Evolutionary conservation across 2,113 vertebrate genomes (phyloP).

Genomic region (Amblyornis subalaris): DNA sequence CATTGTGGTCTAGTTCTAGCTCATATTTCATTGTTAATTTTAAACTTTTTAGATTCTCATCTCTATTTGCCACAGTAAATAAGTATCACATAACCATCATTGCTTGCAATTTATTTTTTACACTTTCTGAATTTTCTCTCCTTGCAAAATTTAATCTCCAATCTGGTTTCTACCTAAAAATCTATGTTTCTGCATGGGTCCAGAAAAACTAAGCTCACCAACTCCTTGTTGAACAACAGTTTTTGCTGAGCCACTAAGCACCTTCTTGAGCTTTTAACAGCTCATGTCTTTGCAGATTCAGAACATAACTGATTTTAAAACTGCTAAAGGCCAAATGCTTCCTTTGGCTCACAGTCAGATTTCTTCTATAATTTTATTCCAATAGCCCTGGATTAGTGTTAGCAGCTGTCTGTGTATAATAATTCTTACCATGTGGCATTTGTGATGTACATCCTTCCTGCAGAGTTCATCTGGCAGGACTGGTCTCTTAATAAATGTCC

Average conservation of each 20-base stretch:
- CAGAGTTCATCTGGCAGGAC: neutral
- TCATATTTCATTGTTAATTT: neutral
- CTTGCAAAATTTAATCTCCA: neutral
- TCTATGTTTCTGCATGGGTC: neutral
- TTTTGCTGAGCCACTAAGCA: neutral
- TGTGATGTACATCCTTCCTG: neutral
- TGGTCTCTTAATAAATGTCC: neutral
- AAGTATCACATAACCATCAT: neutral
- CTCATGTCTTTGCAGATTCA: neutral
- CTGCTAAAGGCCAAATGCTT: neutral
- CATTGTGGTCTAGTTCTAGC: neutral
- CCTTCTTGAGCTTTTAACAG: neutral
- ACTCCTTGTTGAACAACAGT: neutral
- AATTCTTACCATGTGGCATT: neutral
- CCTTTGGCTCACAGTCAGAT: neutral
- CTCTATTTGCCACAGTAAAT: neutral
- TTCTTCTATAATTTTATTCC: neutral
- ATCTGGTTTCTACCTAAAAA: neutral
- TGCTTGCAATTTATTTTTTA: neutral
- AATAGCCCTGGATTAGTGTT: neutral
- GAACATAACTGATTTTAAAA: neutral
- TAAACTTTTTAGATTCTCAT: neutral
- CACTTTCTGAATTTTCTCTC: neutral
- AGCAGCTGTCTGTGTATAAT: neutral
- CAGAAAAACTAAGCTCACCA: neutral